phyloP scores from a whole-genome alignment of 1,140 invertebrate species.

The Artemia franciscana region DNA sequence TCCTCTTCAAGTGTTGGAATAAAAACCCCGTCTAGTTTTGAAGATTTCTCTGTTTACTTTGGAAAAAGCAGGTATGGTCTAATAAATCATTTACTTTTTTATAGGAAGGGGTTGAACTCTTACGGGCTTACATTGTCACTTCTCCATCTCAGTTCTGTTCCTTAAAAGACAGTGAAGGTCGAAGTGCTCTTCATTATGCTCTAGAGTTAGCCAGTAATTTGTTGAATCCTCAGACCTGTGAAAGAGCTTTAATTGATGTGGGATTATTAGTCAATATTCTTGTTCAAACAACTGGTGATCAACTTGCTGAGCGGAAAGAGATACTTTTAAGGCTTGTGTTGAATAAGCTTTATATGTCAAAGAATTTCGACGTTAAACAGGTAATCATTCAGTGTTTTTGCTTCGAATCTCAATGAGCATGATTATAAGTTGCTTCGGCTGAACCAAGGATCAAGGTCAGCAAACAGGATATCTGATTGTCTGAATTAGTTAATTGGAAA shows the following conservation, averaged over 20 bases:
- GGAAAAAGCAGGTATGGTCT: too few relatives aligned
- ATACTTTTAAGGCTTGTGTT: not conserved
- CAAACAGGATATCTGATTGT: too few relatives aligned
- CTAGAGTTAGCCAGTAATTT: not conserved
- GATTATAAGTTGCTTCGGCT: too few relatives aligned
- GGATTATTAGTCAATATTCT: not conserved
- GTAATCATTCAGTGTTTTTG: too few relatives aligned
- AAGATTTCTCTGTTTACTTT: too few relatives aligned
- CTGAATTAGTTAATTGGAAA: too few relatives aligned
- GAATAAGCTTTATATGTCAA: not conserved
- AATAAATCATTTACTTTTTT: not conserved
- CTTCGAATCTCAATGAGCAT: too few relatives aligned
- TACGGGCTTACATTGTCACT: not conserved
- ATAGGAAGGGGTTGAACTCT: not conserved
- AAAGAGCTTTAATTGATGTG: not conserved
- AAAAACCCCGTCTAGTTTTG: too few relatives aligned
- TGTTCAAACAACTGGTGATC: not conserved
- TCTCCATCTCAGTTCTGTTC: not conserved
- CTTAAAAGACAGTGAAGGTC: not conserved
- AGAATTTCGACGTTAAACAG: not conserved
- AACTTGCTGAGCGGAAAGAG: not conserved
- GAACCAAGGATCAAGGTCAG: too few relatives aligned
- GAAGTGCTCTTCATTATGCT: not conserved
- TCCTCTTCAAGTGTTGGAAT: too few relatives aligned
- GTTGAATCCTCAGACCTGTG: not conserved